Evolutionary conservation across 2,797 vertebrate species (phyloP), one percentile per base, ranked within the genome.

Genomic region (Danio choprae): DNA sequence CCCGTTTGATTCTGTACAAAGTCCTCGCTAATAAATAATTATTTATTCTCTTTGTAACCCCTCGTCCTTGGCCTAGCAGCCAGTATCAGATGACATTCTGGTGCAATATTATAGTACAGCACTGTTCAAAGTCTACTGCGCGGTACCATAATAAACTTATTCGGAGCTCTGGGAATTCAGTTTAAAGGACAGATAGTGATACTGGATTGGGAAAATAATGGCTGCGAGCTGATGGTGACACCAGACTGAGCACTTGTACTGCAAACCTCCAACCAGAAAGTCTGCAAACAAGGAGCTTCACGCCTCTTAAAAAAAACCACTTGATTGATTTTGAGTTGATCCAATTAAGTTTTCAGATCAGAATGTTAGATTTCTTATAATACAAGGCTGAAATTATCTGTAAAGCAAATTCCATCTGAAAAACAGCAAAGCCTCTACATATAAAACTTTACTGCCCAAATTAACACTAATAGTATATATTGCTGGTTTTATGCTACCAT

Each of bases 41-140:
- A 74, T 74, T 62, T 74, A 50, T 63, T 63, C 36, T 53, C 74
- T 29, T 76, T 76, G n/a, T 75, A 64, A 77, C 51, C 74, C 16
- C 53, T 67, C 6, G 50, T 46, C 41, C 70, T 43, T 72, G 70
- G 18, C 43, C 53, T 44, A 58, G 50, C 29, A 59, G 29, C 53
- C 41, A 38, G 53, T 48, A 59, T 48, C 64, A 59, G 63, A 50
- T 46, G 64, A 59, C 64, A 40, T 50, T 59, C 20, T 65, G 74
- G 41, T 36, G 50, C 16, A 3, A 67, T 44, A 67, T 46, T 48
- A 38, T 20, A 48, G 55, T 29, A 48, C 3, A 68, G 64, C 64
- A 77, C n/a, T 8, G 43, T 48, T 77, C 53, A 59, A 77, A 67
- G 53, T 77, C 62, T 67, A 56, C 40, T 6, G 40, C 50, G 44